Evolutionary conservation across 2,888 invertebrate species (phyloP), one percentile per base, ranked within the genome.

Genomic region (Altica lythri): DNA sequence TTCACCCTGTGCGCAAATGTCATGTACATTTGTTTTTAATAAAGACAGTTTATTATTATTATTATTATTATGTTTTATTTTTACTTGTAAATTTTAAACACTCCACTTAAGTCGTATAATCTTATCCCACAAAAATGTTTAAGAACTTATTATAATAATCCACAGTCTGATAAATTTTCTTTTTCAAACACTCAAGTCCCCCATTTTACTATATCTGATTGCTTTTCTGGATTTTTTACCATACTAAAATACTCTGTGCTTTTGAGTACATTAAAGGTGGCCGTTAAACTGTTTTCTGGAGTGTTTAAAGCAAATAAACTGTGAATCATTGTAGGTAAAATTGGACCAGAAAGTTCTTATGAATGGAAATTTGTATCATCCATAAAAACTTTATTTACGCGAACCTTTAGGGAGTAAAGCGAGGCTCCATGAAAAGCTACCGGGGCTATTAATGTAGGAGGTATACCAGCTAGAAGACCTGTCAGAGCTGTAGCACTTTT

Each of bases 371-470:
- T 86, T 14, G 83, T 82, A 61, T 83, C 85, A 45, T 88, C 89
- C 34, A 85, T 83, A 52, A 84, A 83, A 8, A 90, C 84, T 60
- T 84, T 82, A 67, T 84, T 89, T 62, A 91, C 89, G 25, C 86
- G 83, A 1, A 75, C 71, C 80, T 89, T 88, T 27, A 96, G 80
- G 2, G 89, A 82, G 69, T 86, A 86, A 59, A 97, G 77, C 0
- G 92, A 86, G 0, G 92, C 93, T 4, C 94, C 93, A 46, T 89
- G 86, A 77, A 97, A 98, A 1, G 94, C 91, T 0, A 90, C 86
- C 0, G 95, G 94, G 3, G 96, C 82, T 14, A 98, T 77, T 10
- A 98, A 80, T 1, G 98, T 97, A 1, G 98, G 97, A 12, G 97
- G 97, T 3, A 97, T 83, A 0, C 94, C 95, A 1, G 92, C 92